Percentiles rank a stretch among this genome's conserved stretches.
Conservation (phyloP, 1,140 invertebrate genomes). For the Panonychus citri region DNA sequence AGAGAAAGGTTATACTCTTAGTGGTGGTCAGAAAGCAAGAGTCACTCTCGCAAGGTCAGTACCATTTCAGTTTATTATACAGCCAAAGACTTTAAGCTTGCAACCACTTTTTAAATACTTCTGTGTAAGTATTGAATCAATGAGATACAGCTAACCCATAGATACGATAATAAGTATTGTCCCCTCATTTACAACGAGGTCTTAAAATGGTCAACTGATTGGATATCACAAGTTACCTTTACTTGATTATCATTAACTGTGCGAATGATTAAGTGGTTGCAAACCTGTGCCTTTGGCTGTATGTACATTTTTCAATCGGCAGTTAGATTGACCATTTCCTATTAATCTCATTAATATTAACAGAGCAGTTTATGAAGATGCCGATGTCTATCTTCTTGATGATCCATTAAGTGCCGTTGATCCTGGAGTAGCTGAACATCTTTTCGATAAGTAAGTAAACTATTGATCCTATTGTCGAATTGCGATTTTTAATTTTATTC, state of each 20-base stretch:
- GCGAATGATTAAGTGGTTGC: too few relatives aligned
- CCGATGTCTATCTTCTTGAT: constrained; percentile 17
- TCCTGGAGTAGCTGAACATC: constrained; percentile 22
- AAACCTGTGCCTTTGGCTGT: too few relatives aligned
- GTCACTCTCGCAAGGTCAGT: constrained; percentile 15
- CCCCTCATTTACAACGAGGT: too few relatives aligned
- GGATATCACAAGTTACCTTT: too few relatives aligned
- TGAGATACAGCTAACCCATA: constrained; percentile 24
- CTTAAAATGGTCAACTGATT: too few relatives aligned
- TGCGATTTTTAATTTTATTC: not conserved
- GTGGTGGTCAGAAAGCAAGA: constrained; percentile 38
- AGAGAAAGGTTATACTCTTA: constrained; percentile 83
- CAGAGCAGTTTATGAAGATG: not conserved
- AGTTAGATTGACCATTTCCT: too few relatives aligned
- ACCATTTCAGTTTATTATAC: not conserved
- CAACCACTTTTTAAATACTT: not conserved
- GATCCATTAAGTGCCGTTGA: constrained; percentile 26
- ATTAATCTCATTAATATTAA: not conserved
- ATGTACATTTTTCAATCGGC: not conserved
- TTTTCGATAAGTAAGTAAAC: constrained; percentile 2
- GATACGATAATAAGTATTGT: too few relatives aligned
- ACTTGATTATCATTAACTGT: too few relatives aligned
- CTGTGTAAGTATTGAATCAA: not conserved
- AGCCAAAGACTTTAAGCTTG: not conserved
- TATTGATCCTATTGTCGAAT: not conserved